Evolutionary conservation across 2,797 vertebrate species (phyloP).

Genomic region (Gymnopithys bicolor): DNA sequence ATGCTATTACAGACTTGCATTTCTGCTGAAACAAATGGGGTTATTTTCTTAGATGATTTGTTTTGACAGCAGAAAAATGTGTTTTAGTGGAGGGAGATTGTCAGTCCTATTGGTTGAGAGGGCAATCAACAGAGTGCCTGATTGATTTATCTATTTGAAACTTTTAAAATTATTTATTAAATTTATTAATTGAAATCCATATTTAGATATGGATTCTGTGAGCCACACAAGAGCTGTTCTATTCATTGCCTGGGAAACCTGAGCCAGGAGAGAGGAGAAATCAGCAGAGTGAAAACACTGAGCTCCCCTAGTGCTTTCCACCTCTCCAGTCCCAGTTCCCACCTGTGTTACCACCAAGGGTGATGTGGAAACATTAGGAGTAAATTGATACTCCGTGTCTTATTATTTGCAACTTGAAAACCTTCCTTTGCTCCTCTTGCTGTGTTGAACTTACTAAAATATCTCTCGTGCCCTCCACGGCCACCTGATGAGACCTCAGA

Average conservation of each 20-base stretch:
- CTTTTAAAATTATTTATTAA: not conserved
- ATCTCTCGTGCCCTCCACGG: not conserved
- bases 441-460: not conserved
- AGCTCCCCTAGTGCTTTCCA: not conserved
- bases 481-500: no score
- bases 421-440: not conserved
- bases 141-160: not conserved
- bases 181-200: not conserved
- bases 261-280: not conserved
- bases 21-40: conserved; percentile 30
- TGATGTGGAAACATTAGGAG: not conserved
- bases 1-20: conserved; percentile 26
- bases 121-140: not conserved
- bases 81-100: not conserved
- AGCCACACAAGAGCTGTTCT: not conserved
- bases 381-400: not conserved
- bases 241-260: not conserved
- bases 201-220: not conserved
- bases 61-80: not conserved
- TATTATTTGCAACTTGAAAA: not conserved
- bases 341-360: no score
- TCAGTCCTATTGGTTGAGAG: not conserved
- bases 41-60: conserved; percentile 12
- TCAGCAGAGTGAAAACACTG: not conserved
- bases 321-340: not conserved